These are phyloP conservation scores for Dryadula phaetusa DNA, from an alignment of 2,888 invertebrate genomes.

Conservation along the genomic window DNA sequence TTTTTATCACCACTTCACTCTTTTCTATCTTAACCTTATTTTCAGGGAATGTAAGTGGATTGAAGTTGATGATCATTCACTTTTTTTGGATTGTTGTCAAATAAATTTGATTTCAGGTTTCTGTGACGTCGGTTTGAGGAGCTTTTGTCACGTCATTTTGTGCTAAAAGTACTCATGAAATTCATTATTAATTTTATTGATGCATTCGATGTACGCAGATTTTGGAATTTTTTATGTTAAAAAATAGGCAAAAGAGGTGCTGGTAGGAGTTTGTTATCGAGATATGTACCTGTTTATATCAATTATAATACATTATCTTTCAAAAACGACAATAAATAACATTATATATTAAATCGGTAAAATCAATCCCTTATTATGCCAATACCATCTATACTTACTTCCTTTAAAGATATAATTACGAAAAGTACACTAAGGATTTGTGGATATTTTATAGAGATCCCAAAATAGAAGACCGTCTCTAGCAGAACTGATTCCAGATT, in stretches of 20 bases:
- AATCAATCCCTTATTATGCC: not conserved
- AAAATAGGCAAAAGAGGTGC: constrained; percentile 20
- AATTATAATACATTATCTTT: too few relatives aligned
- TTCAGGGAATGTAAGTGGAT: constrained; percentile 82
- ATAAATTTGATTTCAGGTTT: constrained; percentile 75
- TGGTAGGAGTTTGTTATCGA: constrained; percentile 10
- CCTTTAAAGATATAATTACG: constrained; percentile 34
- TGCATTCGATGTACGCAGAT: constrained; percentile 79
- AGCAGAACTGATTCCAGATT: constrained; percentile 98
- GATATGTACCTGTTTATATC: too few relatives aligned
- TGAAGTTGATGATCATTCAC: constrained; percentile 76
- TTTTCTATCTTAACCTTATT: constrained; percentile 72
- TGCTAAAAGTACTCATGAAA: constrained; percentile 59
- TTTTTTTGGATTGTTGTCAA: constrained; percentile 65
- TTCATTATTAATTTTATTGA: constrained; percentile 76
- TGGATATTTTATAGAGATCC: constrained; percentile 82
- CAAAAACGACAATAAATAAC: too few relatives aligned
- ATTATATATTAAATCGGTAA: not conserved
- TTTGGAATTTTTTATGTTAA: constrained; percentile 63
- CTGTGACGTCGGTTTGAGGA: constrained; percentile 77
- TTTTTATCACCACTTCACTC: constrained; percentile 80
- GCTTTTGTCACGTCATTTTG: constrained; percentile 78
- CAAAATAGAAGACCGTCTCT: constrained; percentile 92
- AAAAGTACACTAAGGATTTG: constrained; percentile 60
- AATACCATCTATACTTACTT: constrained; percentile 21